Evolutionary conservation across 2,113 vertebrate species (phyloP).

Genomic region (Myocastor coypus): DNA sequence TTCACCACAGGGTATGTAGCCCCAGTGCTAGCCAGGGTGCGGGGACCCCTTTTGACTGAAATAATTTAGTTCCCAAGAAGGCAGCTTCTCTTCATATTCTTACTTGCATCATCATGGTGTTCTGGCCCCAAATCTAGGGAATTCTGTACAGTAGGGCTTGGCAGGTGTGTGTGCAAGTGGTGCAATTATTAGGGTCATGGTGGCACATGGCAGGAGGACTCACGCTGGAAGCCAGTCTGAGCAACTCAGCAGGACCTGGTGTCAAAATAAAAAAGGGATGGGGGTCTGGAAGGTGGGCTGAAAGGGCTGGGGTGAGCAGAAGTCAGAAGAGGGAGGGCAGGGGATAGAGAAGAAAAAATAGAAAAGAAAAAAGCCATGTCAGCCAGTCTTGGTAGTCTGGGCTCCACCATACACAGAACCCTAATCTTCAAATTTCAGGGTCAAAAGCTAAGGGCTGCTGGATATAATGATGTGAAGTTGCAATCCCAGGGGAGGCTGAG

Average conservation of each 20-base stretch:
- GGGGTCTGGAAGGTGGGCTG: background rate
- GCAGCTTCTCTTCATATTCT: no score
- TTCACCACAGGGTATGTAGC: background rate
- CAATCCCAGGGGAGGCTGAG: background rate
- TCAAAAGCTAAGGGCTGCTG: background rate
- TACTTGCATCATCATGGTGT: background rate
- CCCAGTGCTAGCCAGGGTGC: background rate
- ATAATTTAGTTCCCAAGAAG: background rate
- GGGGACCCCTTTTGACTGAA: background rate
- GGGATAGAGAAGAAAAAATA: background rate
- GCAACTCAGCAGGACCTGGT: background rate
- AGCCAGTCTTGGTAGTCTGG: background rate
- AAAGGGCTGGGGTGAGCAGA: background rate
- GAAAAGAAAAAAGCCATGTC: background rate
- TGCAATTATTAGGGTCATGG: background rate
- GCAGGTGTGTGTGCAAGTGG: background rate
- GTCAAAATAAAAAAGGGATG: background rate
- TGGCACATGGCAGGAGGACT: background rate
- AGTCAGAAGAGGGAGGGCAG: no score
- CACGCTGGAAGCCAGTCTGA: background rate
- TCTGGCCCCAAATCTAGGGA: background rate
- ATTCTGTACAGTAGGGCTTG: background rate
- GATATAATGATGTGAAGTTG: background rate
- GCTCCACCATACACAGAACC: background rate
- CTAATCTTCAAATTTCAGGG: background rate